A percentile compares a stretch with the other conserved stretches of the same genome.
phyloP scores from a whole-genome alignment of 2,888 invertebrate species.

The Philaethria dido region DNA sequence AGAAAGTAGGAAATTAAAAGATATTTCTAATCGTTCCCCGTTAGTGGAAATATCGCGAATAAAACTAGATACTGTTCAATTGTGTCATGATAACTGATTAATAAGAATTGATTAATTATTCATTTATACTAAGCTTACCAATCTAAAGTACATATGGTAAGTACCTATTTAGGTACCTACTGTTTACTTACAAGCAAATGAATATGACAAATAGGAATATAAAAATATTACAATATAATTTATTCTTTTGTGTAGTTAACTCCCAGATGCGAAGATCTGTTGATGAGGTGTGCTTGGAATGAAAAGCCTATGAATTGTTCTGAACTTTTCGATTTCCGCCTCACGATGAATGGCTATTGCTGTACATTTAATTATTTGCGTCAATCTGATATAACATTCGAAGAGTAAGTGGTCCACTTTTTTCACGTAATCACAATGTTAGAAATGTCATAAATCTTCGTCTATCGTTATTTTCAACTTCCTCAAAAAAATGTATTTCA shows the following conservation, averaged over 20 bases:
- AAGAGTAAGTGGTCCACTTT: conserved; percentile 56
- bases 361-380: conserved; percentile 85
- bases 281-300: conserved; percentile 80
- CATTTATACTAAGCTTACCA: too few species aligned
- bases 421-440: not conserved
- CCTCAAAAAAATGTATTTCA: conserved; percentile 8
- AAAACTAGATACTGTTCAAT: too few species aligned
- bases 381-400: conserved; percentile 63
- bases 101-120: too few species aligned
- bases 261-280: conserved; percentile 75
- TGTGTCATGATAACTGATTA: too few species aligned
- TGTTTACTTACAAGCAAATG: not conserved
- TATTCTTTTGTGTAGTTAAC: conserved; percentile 62
- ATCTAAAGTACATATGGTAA: too few species aligned
- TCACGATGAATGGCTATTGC: conserved; percentile 84
- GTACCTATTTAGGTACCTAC: too few species aligned
- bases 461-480: not conserved
- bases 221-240: not conserved
- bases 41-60: too few species aligned
- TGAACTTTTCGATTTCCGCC: conserved; percentile 79
- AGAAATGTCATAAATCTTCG: not conserved
- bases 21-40: too few species aligned
- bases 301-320: conserved; percentile 68
- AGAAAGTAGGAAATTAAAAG: too few species aligned
- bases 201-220: not conserved